These are phyloP conservation scores for Otocyon megalotis DNA, from an alignment of 2,113 vertebrate genomes.

Conservation along the genomic window DNA sequence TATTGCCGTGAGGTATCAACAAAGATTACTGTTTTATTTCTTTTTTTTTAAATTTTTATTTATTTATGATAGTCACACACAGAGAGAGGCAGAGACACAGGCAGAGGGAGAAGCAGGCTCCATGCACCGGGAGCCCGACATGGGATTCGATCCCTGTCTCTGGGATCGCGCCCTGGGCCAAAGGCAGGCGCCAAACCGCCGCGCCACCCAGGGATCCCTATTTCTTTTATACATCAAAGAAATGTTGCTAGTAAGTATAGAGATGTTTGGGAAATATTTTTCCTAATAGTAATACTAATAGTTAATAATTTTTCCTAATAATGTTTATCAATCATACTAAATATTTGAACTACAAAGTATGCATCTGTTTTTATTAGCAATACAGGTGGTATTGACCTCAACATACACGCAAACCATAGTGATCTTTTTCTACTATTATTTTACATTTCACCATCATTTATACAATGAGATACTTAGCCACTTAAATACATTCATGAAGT, in stretches of 20 bases:
- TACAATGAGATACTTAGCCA: neutral
- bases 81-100: no score
- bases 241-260: neutral
- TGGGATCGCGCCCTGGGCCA: no score
- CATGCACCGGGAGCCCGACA: no score
- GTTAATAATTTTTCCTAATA: neutral
- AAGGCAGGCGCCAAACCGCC: no score
- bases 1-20: neutral
- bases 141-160: no score
- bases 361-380: neutral
- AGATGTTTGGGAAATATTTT: neutral
- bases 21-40: neutral
- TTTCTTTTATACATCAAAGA: neutral
- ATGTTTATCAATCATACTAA: neutral
- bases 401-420: neutral
- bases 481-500: neutral
- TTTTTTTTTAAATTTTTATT: no score
- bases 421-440: neutral
- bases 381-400: accelerated
- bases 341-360: neutral
- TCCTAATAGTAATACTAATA: neutral
- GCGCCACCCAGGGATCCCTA: no score
- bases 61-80: no score
- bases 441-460: neutral
- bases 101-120: no score